phyloP scores from a whole-genome alignment of 2,797 vertebrate species.

The Sparus aurata region DNA sequence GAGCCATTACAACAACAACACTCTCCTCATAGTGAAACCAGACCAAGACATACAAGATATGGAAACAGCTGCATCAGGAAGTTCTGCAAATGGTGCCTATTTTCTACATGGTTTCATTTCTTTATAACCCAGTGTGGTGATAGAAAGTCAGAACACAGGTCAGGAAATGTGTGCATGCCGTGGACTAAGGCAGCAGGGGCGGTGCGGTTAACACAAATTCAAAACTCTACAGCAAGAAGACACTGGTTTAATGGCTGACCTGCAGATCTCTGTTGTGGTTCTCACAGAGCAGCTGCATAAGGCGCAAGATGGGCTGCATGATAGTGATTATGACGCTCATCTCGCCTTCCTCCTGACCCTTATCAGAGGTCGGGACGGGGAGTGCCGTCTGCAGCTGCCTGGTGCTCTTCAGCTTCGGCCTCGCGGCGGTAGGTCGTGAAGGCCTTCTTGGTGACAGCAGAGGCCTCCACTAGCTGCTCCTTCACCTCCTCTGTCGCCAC shows the following conservation, averaged over 20 bases:
- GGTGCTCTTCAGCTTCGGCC: constrained; percentile 94
- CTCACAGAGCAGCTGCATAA: constrained; percentile 97
- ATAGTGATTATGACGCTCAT: constrained; percentile 98
- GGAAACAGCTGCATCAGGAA: constrained; percentile 74
- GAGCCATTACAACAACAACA: constrained; percentile 58
- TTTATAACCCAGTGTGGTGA: constrained; percentile 59
- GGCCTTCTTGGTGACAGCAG: constrained; percentile 93
- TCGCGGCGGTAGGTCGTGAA: constrained; percentile 91
- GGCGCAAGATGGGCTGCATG: constrained; percentile 98
- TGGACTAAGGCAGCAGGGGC: neutral
- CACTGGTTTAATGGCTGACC: constrained; percentile 79
- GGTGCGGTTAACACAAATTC: constrained; percentile 6
- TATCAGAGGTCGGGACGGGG: constrained; percentile 85
- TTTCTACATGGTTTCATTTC: constrained; percentile 80
- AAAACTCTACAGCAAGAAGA: neutral
- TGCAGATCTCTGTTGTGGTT: constrained; percentile 98
- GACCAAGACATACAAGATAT: constrained; percentile 72
- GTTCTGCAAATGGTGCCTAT: constrained; percentile 71
- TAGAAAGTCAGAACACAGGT: constrained; percentile 54
- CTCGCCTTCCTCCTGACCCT: constrained; percentile 94
- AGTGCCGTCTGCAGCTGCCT: constrained; percentile 84
- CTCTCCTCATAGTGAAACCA: constrained; percentile 80
- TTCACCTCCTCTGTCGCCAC: constrained; percentile 94
- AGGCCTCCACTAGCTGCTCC: constrained; percentile 95
- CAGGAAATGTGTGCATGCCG: constrained; percentile 46